Base-by-base conservation (phyloP, 1,140 invertebrate species). In the Bradysia coprophila region DNA sequence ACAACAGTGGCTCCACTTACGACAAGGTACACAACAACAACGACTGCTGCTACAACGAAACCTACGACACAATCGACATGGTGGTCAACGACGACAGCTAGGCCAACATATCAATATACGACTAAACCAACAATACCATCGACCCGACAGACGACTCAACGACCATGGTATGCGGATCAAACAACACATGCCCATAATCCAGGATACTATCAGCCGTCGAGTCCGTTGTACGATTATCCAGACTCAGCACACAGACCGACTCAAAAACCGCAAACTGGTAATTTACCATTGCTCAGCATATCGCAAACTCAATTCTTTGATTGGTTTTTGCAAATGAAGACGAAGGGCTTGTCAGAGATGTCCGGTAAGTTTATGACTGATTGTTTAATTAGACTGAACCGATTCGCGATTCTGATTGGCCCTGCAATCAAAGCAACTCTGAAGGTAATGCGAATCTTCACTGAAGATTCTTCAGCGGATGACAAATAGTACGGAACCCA, bases 21-120 rank as follows among this genome's bases (percentile, higher is more conserved):
- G 18, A 31, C 37, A 38, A 24, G n/a, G 21, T 18, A 31, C 15
- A 40, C 38, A 19, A 15, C 24, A 33, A 15, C 41, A 9, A 23
- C 41, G 9, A 42, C 32, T 18, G 18, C 21, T 2, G 28, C 21
- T 3, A 31, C 21, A 20, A 2, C 13, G 37, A 56, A 55, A 11
- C 36, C 59, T n/a, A 47, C 52, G 33, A 53, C 52, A 32, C 59
- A 54, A 38, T 34, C 32, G 32, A 15, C 32, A 4, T 34, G 55
- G 53, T 0, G 6, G 53, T 56, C 56, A 37, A 53, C 48, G 40
- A 51, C 48, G 1, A 46, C 41, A 21, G 45, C 40, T 24, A 46
- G 47, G 3, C 46, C 24, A 18, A 45, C 44, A 28, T n/a, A n/a
- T n/a, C n/a, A n/a, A n/a, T n/a, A n/a, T n/a, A 36, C 22, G 0